Evolutionary conservation across 2,113 vertebrate genomes (phyloP).

Genomic region (Toxotes jaculatrix): DNA sequence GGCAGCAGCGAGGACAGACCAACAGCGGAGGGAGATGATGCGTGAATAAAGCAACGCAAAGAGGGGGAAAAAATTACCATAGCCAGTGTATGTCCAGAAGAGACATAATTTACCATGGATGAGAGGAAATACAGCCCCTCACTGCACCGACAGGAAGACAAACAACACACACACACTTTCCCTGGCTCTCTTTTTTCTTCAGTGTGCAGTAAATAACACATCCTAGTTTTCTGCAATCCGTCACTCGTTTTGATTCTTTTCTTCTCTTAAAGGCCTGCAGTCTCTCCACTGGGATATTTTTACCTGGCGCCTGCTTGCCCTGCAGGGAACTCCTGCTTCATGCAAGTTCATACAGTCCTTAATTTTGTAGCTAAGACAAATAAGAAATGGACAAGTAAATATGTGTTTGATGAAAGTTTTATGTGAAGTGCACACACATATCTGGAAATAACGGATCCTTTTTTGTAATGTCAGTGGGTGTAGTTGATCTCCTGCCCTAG

Average conservation of each 20-base stretch:
- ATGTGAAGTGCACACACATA: neutral
- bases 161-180: slow-evolving; percentile 29
- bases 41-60: slow-evolving; percentile 49
- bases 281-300: slow-evolving; percentile 32
- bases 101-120: slow-evolving; percentile 52
- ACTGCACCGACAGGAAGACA: slow-evolving; percentile 15
- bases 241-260: neutral
- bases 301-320: slow-evolving; percentile 30
- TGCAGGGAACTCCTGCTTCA: slow-evolving; percentile 21
- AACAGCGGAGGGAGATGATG: slow-evolving; percentile 36
- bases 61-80: neutral
- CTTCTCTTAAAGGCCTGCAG: neutral
- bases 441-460: neutral
- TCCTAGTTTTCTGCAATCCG: neutral
- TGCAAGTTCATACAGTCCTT: slow-evolving; percentile 6
- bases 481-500: neutral
- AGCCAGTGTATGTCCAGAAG: slow-evolving; percentile 41
- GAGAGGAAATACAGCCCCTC: slow-evolving; percentile 30
- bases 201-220: slow-evolving; percentile 22
- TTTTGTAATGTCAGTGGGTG: neutral
- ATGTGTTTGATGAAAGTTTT: neutral
- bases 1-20: slow-evolving; percentile 33
- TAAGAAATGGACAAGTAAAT: neutral
- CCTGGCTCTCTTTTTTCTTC: neutral
- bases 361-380: neutral